phyloP scores from a whole-genome alignment of 2,888 invertebrate genomes.

The Agonopterix subpropinquella region DNA sequence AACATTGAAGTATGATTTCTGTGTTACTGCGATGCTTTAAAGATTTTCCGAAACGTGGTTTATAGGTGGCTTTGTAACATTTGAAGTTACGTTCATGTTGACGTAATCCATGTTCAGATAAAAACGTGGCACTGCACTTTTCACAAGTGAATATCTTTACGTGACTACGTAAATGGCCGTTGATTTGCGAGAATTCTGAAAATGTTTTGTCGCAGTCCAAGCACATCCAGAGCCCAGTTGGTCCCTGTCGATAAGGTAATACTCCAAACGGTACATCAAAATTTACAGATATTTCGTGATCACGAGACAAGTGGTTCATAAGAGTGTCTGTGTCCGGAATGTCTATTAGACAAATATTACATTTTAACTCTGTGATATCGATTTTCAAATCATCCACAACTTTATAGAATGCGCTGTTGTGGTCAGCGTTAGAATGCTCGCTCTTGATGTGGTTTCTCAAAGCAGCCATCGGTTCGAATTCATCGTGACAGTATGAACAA shows the following conservation, averaged over 20 bases:
- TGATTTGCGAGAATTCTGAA: slow-evolving; percentile 59
- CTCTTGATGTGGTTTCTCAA: slow-evolving; percentile 54
- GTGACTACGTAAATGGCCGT: slow-evolving; percentile 57
- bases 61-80: slow-evolving; percentile 60
- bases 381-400: slow-evolving; percentile 61
- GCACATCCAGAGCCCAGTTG: slow-evolving; percentile 56
- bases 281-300: slow-evolving; percentile 51
- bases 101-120: slow-evolving; percentile 55
- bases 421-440: slow-evolving; percentile 52
- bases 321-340: slow-evolving; percentile 47
- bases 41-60: slow-evolving; percentile 59
- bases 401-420: slow-evolving; percentile 65
- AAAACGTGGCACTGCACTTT: slow-evolving; percentile 60
- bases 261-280: slow-evolving; percentile 62
- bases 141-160: slow-evolving; percentile 64
- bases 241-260: slow-evolving; percentile 55
- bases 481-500: slow-evolving; percentile 65
- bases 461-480: slow-evolving; percentile 57
- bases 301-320: slow-evolving; percentile 53
- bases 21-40: slow-evolving; percentile 61
- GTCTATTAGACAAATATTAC: slow-evolving; percentile 47
- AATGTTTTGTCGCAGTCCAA: slow-evolving; percentile 60
- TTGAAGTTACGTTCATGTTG: slow-evolving; percentile 63
- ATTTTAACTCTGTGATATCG: slow-evolving; percentile 59
- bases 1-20: slow-evolving; percentile 63